Evolutionary conservation across 2,797 vertebrate species (phyloP), one percentile per base, ranked within the genome.

Genomic region (Leptoclinus maculatus): DNA sequence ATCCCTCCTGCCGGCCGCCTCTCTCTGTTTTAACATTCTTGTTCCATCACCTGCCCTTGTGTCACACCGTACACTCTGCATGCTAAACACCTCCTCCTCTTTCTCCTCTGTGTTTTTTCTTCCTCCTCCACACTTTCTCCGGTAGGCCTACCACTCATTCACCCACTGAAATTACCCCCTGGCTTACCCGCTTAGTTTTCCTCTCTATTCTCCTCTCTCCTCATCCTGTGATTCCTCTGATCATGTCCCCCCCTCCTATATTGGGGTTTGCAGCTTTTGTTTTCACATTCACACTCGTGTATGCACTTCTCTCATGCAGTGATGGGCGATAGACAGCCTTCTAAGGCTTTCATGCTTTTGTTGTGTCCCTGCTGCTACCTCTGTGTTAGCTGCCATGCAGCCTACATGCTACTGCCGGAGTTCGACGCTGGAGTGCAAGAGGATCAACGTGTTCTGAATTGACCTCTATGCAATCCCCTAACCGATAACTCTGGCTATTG

Each of bases 1-100:
- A 74, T 77, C 65, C 51, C 77, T 72, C 66, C 67, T 79, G 77
- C 57, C 63, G 29, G 59, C 76, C 62, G 45, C 71, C 80, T 67
- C 71, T 72, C 66, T 58, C 64, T 71, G 66, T 88, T 86, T 90
- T 87, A 90, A 83, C 82, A 88, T 89, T 91, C 88, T 82, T 65
- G 47, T 87, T 88, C 87, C 63, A 78, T 88, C 85, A 89, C 85
- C 90, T 92, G 89, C 86, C 84, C 87, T 89, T 77, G 89, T 91
- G 83, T 90, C 85, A 83, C 23, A 63, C 74, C 25, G 64, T 66
- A 43, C 67, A 71, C 81, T 82, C 77, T 76, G 88, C 82, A 88
- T 88, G 72, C 83, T 84, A 76, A 86, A 65, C 45, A 75, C 76
- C 74, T 75, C 53, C 38, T 82, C 79, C 67, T 82, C 75, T 13